These are phyloP conservation scores for Ceryle rudis DNA, from an alignment of 2,797 vertebrate species.

Conservation along the genomic window DNA sequence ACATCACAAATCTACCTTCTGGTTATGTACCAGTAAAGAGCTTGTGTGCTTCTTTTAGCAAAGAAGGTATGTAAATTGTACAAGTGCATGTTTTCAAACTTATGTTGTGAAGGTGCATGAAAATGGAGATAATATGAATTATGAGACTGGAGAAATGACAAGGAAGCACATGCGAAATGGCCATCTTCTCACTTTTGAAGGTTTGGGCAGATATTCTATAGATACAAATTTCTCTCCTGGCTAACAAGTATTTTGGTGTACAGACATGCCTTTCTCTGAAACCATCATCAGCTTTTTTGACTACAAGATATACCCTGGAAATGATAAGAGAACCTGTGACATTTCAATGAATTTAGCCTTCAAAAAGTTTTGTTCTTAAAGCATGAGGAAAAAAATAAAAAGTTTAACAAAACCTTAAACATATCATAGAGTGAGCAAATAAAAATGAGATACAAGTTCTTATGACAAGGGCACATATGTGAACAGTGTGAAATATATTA, in stretches of 20 bases:
- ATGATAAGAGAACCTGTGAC: background rate
- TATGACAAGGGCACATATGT: background rate
- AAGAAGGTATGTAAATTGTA: background rate
- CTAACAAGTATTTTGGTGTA: background rate
- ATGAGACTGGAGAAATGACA: background rate
- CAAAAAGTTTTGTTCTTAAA: background rate
- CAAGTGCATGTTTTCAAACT: background rate
- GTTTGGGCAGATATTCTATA: background rate
- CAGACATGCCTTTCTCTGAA: background rate
- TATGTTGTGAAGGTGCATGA: background rate
- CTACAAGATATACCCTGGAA: background rate
- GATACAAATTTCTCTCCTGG: background rate
- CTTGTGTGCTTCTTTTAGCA: background rate
- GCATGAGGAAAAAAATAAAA: background rate
- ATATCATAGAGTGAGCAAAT: background rate
- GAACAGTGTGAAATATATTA: background rate
- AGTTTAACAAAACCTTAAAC: background rate
- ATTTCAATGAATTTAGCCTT: background rate
- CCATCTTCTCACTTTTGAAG: background rate
- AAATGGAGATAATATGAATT: background rate
- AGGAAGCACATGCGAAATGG: background rate
- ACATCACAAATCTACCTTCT: background rate
- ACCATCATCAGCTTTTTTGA: background rate
- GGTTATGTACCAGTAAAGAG: background rate
- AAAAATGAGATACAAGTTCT: background rate